phyloP scores from a whole-genome alignment of 1,140 invertebrate species.

The Ridgeia piscesae region DNA sequence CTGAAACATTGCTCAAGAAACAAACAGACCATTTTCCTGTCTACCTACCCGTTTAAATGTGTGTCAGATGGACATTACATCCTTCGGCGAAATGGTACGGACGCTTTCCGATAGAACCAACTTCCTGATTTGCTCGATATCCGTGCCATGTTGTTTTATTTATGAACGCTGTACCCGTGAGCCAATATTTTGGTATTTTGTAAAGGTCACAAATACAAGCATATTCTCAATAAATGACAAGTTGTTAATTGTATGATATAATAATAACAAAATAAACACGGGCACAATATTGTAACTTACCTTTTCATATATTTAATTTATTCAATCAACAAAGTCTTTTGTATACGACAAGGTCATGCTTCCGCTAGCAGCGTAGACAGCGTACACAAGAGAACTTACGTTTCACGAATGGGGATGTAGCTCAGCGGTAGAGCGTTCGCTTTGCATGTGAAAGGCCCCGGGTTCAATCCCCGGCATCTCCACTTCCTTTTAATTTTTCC shows the following conservation, averaged over 20 bases:
- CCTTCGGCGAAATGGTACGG: not conserved
- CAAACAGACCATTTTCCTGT: not conserved
- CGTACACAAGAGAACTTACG: not conserved
- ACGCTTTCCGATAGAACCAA: not conserved
- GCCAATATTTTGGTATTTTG: not conserved
- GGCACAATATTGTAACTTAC: not conserved
- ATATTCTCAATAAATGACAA: not conserved
- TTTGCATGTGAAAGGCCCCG: slow-evolving; percentile 91
- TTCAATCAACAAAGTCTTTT: not conserved
- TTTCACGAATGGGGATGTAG: slow-evolving; percentile 66
- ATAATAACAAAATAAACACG: not conserved
- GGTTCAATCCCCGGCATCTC: slow-evolving; percentile 80
- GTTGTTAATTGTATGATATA: not conserved
- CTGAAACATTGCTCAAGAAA: not conserved
- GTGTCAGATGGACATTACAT: not conserved
- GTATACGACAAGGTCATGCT: not conserved
- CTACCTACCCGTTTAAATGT: not conserved
- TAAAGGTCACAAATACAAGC: not conserved
- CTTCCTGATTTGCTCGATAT: slow-evolving; percentile 1
- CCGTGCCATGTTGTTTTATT: not conserved
- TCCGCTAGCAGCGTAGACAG: not conserved
- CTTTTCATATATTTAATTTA: not conserved
- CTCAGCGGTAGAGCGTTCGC: slow-evolving; percentile 89
- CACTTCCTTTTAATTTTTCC: slow-evolving; percentile 58
- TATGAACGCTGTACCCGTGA: not conserved